phyloP scores from a whole-genome alignment of 2,113 vertebrate genomes.

The Motacilla tschutschensis region DNA sequence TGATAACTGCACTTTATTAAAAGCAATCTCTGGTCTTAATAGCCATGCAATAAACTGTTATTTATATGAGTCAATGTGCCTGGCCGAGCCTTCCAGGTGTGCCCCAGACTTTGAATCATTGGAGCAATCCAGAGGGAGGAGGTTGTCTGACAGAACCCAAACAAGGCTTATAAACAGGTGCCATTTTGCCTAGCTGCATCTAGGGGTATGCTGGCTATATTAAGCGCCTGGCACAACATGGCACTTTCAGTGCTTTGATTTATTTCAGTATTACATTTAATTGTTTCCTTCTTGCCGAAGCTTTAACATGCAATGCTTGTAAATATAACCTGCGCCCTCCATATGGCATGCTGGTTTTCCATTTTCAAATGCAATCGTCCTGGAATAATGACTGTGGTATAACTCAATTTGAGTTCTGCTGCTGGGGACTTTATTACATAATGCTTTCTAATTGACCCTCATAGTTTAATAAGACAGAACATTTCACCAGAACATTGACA shows the following conservation, averaged over 20 bases:
- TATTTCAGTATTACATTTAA: slow-evolving; percentile 80
- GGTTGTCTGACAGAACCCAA: slow-evolving; percentile 23
- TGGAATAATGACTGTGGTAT: slow-evolving; percentile 84
- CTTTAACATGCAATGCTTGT: slow-evolving; percentile 79
- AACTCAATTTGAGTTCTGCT: slow-evolving; percentile 97
- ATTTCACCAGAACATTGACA: slow-evolving; percentile 95
- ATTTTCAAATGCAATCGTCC: slow-evolving; percentile 83
- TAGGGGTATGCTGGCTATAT: slow-evolving; percentile 54
- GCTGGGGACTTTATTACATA: slow-evolving; percentile 96
- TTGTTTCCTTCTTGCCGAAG: slow-evolving; percentile 83
- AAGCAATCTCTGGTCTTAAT: slow-evolving; percentile 77
- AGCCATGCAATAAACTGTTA: slow-evolving; percentile 79
- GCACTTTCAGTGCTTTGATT: slow-evolving; percentile 72
- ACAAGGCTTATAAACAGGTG: slow-evolving; percentile 53
- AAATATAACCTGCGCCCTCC: slow-evolving; percentile 77
- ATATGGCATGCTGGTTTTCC: slow-evolving; percentile 82
- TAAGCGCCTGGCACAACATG: slow-evolving; percentile 64
- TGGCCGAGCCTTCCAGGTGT: slow-evolving; percentile 71
- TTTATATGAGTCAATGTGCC: slow-evolving; percentile 70
- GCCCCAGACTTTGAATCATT: slow-evolving; percentile 69
- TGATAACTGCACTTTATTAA: slow-evolving; percentile 81
- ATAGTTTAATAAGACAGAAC: slow-evolving; percentile 94
- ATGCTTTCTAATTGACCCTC: slow-evolving; percentile 97
- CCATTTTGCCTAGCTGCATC: slow-evolving; percentile 57
- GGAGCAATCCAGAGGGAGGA: slow-evolving; percentile 38